Evolutionary conservation across 2,797 vertebrate genomes (phyloP).

Genomic region (Platalea minor): DNA sequence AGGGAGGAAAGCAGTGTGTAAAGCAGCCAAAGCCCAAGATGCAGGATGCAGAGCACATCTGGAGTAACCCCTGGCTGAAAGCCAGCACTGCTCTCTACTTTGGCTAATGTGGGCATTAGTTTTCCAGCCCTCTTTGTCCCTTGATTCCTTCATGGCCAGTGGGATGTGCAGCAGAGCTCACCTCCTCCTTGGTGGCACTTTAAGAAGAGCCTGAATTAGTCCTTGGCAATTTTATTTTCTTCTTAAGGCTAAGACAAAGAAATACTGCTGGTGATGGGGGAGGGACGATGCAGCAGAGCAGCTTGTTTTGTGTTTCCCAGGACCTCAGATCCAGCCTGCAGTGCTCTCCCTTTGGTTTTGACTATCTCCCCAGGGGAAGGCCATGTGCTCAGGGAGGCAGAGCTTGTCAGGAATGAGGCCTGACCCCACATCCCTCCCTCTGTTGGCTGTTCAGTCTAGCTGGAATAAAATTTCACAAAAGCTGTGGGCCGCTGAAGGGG

Average conservation of each 20-base stretch:
- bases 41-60: background rate
- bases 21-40: background rate
- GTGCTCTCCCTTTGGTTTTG: background rate
- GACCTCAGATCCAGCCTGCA: background rate
- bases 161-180: background rate
- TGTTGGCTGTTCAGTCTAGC: background rate
- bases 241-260: background rate
- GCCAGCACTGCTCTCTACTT: background rate
- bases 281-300: background rate
- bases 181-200: background rate
- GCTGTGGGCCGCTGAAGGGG: background rate
- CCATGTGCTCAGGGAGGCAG: background rate
- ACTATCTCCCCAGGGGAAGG: background rate
- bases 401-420: background rate
- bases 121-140: background rate
- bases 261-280: background rate
- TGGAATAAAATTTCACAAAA: background rate
- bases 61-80: background rate
- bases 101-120: background rate
- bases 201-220: background rate
- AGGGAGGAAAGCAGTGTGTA: background rate
- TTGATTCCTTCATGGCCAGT: background rate
- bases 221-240: background rate
- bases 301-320: background rate
- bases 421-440: background rate